Percentiles rank a stretch among this genome's conserved stretches.
Evolutionary conservation across 2,797 vertebrate genomes (phyloP).

Genomic region (Myotis pilosus): DNA sequence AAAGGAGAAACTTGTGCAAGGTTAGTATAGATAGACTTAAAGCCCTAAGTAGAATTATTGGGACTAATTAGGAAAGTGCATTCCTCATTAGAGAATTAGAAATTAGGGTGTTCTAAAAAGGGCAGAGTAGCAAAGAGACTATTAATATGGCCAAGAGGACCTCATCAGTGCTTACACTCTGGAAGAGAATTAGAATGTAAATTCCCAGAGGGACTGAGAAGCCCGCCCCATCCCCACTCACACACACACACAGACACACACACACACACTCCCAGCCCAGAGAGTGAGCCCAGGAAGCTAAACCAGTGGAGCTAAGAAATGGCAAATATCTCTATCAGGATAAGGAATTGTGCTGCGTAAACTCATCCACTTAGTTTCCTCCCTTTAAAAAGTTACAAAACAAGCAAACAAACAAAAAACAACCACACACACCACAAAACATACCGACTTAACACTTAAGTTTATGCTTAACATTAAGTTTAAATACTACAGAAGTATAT

Average conservation of each 20-base stretch:
- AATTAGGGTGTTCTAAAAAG: not conserved
- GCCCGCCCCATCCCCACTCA: not conserved
- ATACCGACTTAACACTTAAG: not conserved
- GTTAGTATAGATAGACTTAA: not conserved
- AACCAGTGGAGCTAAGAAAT: not conserved
- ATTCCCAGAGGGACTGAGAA: not conserved
- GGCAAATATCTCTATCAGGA: not conserved
- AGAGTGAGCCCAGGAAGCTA: not conserved
- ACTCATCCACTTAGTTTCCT: not conserved
- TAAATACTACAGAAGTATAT: not conserved
- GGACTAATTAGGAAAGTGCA: conserved; percentile 3
- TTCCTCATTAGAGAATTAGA: conserved; percentile 26
- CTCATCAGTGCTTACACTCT: not conserved
- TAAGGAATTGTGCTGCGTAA: not conserved
- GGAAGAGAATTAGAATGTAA: not conserved
- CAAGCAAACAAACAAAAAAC: too few relatives aligned
- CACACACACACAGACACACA: too few relatives aligned
- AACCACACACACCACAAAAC: too few relatives aligned
- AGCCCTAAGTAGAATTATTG: not conserved
- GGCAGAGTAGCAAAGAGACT: not conserved
- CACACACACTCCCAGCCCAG: not conserved
- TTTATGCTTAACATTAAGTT: not conserved
- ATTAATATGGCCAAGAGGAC: not conserved
- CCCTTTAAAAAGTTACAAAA: not conserved
- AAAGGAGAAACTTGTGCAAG: not conserved